Conservation (phyloP, 2,113 vertebrate genomes). For the Anas platyrhynchos region DNA sequence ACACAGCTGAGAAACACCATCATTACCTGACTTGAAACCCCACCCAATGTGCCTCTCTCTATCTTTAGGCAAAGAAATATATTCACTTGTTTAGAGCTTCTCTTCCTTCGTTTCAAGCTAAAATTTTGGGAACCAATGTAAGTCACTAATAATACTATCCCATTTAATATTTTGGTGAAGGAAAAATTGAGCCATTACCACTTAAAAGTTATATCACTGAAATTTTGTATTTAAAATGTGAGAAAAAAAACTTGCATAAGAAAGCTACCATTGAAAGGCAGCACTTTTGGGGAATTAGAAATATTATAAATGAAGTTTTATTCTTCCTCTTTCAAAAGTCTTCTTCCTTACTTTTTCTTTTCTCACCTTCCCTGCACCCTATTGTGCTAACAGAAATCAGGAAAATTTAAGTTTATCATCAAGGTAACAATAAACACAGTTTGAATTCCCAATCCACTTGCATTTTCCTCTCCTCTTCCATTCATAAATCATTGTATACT, state of each 20-base stretch:
- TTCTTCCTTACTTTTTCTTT: not conserved
- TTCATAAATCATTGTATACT: not conserved
- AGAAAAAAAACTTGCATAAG: not conserved
- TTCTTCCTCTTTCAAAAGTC: not conserved
- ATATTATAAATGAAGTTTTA: not conserved
- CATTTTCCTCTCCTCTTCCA: not conserved
- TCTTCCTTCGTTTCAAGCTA: not conserved
- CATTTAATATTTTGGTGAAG: not conserved
- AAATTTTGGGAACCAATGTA: not conserved
- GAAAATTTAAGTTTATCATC: not conserved
- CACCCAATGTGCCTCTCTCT: not conserved
- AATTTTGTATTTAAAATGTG: not conserved
- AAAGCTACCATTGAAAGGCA: not conserved
- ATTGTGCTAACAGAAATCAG: not conserved
- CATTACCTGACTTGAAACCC: not conserved
- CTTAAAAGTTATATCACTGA: not conserved
- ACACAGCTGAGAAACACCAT: not conserved
- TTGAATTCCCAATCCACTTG: not conserved
- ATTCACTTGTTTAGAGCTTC: rapidly evolving
- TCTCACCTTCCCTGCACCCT: not conserved
- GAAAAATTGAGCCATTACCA: not conserved
- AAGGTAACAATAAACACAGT: not conserved
- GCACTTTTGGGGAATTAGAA: not conserved
- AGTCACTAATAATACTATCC: not conserved
- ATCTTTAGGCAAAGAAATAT: not conserved